Evolutionary conservation across 2,888 invertebrate species (phyloP).

Genomic region (Pasiphila rectangulata): DNA sequence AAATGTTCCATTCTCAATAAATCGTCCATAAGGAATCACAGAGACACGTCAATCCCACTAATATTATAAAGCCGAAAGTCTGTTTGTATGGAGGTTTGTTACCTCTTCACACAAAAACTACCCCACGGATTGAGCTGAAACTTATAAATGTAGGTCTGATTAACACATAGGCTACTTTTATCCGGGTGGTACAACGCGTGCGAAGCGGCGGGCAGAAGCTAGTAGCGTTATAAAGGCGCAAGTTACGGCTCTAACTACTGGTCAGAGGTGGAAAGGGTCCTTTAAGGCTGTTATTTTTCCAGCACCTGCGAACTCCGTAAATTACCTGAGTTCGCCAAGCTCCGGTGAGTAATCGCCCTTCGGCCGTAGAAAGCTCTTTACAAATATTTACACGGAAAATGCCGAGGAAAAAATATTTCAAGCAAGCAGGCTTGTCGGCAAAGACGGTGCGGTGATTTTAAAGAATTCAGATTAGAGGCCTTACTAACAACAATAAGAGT

Average conservation of each 20-base stretch:
- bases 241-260: conserved; percentile 41
- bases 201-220: no score
- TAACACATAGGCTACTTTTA: no score
- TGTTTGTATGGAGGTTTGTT: no score
- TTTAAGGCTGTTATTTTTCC: conserved; percentile 43
- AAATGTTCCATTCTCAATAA: conserved; percentile 18
- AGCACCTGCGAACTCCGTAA: conserved; percentile 54
- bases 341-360: conserved; percentile 39
- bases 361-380: conserved; percentile 42
- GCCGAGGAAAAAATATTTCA: conserved; percentile 32
- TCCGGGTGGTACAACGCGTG: no score
- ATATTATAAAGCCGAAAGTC: no score
- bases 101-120: no score
- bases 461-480: conserved; percentile 1
- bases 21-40: conserved; percentile 27
- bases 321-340: conserved; percentile 38
- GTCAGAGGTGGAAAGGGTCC: conserved; percentile 31
- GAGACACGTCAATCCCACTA: conserved; percentile 38
- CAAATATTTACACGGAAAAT: conserved; percentile 44
- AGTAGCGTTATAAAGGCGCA: conserved; percentile 32
- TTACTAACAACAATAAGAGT: conserved; percentile 1
- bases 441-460: conserved; percentile 6
- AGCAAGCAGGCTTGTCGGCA: conserved; percentile 12
- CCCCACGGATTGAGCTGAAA: no score
- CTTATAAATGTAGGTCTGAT: no score